A percentile compares a stretch with the other conserved stretches of the same genome.
phyloP scores from a whole-genome alignment of 2,797 vertebrate genomes.

The Eremophila alpestris region DNA sequence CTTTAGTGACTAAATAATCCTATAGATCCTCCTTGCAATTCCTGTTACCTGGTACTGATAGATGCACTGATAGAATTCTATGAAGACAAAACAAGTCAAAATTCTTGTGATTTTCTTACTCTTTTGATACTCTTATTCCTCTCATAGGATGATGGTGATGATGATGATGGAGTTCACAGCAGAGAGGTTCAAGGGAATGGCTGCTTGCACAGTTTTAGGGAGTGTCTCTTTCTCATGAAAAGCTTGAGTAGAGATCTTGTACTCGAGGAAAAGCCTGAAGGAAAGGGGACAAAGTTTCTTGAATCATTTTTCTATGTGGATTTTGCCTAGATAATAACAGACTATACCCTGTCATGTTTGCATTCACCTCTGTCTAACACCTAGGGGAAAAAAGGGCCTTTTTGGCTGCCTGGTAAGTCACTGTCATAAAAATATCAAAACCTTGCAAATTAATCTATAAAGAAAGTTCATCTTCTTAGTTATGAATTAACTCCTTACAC shows the following conservation, averaged over 20 bases:
- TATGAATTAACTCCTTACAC: neutral
- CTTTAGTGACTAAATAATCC: neutral
- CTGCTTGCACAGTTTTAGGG: neutral
- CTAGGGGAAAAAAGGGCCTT: neutral
- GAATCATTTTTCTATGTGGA: neutral
- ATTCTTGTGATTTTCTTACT: neutral
- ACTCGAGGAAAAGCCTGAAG: neutral
- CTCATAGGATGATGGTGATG: neutral
- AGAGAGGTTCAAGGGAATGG: neutral
- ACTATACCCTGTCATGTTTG: neutral
- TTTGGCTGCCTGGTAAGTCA: neutral
- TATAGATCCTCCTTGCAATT: neutral
- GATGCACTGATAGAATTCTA: neutral
- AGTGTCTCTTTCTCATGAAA: neutral
- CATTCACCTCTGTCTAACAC: neutral
- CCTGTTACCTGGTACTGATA: no score
- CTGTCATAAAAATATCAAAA: neutral
- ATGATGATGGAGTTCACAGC: neutral
- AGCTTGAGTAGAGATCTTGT: neutral
- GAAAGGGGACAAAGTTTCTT: neutral
- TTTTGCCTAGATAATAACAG: neutral
- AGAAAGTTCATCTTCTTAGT: neutral
- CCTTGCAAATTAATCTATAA: neutral
- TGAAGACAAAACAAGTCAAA: neutral
- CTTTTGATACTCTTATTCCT: neutral